A percentile compares a stretch with the other conserved stretches of the same genome.
phyloP scores from a whole-genome alignment of 2,888 invertebrate species.

The Nemoura dubitans region DNA sequence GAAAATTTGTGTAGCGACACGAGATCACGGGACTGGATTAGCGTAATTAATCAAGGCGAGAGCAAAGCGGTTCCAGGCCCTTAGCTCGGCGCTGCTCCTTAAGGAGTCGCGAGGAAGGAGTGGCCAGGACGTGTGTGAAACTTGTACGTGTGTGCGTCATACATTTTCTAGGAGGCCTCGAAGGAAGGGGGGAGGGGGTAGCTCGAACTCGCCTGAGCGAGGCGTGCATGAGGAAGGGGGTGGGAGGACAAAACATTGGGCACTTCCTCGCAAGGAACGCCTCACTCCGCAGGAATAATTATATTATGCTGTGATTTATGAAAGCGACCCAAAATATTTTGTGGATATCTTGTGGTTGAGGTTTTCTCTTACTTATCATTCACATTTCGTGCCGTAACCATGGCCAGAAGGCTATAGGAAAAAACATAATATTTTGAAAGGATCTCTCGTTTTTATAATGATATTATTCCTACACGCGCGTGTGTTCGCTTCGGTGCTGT shows the following conservation, averaged over 20 bases:
- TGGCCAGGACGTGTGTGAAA: background rate
- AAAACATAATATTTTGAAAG: background rate
- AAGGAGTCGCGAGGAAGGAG: background rate
- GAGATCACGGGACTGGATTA: constrained; percentile 23
- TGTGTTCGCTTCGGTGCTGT: background rate
- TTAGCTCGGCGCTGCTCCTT: background rate
- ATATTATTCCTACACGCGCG: background rate
- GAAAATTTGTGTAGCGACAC: constrained; percentile 38
- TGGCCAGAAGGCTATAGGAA: no score
- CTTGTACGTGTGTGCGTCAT: background rate
- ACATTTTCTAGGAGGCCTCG: background rate
- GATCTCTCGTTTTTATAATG: background rate
- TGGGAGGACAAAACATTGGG: background rate
- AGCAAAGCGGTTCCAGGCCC: background rate
- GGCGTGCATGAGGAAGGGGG: no score
- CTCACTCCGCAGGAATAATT: background rate
- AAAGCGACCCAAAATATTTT: no score
- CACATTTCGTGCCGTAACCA: no score
- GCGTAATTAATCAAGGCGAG: constrained; percentile 23
- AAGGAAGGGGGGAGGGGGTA: background rate
- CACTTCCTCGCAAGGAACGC: background rate
- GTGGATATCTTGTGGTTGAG: no score
- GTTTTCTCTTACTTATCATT: no score
- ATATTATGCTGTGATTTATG: background rate
- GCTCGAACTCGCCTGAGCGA: no score